A percentile compares a stretch with the other conserved stretches of the same genome.
Evolutionary conservation across 2,113 vertebrate species (phyloP).

Genomic region (Cnemophilus loriae): DNA sequence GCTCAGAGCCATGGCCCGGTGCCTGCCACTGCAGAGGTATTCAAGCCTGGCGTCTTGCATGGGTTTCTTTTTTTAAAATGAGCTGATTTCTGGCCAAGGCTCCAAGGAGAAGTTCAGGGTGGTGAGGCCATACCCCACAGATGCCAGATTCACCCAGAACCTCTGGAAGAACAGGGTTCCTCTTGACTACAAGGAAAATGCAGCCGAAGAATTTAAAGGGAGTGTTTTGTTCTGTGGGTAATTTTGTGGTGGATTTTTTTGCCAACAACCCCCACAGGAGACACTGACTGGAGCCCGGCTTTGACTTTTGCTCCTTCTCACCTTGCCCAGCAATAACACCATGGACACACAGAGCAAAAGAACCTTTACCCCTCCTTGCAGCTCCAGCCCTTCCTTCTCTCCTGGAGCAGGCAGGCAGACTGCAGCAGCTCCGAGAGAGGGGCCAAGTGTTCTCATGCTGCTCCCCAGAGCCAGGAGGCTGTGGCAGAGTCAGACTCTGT

Average conservation of each 20-base stretch:
- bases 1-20: not conserved
- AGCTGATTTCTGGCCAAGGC: not conserved
- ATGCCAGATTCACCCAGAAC: not conserved
- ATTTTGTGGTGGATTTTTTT: not conserved
- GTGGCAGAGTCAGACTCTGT: slow-evolving; percentile 19
- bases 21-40: slow-evolving; percentile 24
- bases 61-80: not conserved
- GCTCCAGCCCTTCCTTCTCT: not conserved
- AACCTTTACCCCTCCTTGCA: not conserved
- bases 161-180: not conserved
- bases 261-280: not conserved
- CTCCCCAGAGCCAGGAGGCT: slow-evolving; percentile 35
- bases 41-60: not conserved
- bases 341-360: accelerated
- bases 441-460: slow-evolving; percentile 24
- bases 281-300: not conserved
- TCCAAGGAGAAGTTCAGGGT: not conserved
- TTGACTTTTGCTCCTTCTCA: not conserved
- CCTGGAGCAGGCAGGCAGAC: not conserved
- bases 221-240: not conserved
- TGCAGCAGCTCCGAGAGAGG: slow-evolving; percentile 14
- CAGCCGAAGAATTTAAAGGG: not conserved
- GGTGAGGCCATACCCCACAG: not conserved
- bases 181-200: not conserved
- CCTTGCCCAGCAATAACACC: not conserved